These are phyloP conservation scores for Osmerus eperlanus DNA, from an alignment of 2,113 vertebrate species.

Conservation along the genomic window DNA sequence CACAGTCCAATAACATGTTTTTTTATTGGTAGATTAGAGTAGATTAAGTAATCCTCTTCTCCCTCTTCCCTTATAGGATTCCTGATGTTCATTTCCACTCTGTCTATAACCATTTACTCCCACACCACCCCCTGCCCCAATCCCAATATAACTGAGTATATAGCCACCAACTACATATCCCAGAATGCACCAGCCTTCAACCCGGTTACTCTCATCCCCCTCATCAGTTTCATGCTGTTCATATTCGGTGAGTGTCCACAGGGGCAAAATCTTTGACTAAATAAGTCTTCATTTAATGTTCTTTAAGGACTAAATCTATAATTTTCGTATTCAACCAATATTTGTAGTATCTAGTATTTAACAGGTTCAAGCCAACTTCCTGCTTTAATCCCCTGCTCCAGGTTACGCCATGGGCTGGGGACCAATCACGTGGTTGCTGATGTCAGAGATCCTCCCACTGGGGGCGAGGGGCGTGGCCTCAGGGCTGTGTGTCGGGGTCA, in stretches of 20 bases:
- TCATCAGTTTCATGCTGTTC: slow-evolving; percentile 85
- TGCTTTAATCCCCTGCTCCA: slow-evolving; percentile 48
- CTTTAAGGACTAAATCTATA: neutral
- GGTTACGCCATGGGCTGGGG: slow-evolving; percentile 98
- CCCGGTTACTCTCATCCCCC: slow-evolving; percentile 74
- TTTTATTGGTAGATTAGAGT: too few species aligned
- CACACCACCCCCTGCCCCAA: slow-evolving; percentile 39
- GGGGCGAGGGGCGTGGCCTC: slow-evolving; percentile 84
- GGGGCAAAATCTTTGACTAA: neutral
- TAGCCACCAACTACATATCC: slow-evolving; percentile 3
- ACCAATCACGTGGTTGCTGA: slow-evolving; percentile 95
- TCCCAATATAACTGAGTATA: slow-evolving; percentile 15
- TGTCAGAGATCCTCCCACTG: slow-evolving; percentile 92
- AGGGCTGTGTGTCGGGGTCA: slow-evolving; percentile 84
- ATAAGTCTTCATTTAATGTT: neutral
- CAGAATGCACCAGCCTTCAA: slow-evolving; percentile 9
- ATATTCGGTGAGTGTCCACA: slow-evolving; percentile 78
- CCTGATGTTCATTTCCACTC: slow-evolving; percentile 80
- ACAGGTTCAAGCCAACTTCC: neutral
- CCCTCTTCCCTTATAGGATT: slow-evolving; percentile 55
- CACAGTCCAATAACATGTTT: too few species aligned
- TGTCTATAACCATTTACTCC: slow-evolving; percentile 80
- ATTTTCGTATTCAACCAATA: too few species aligned
- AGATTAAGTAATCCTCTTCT: neutral
- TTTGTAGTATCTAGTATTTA: too few species aligned